A percentile compares a stretch with the other conserved stretches of the same genome.
Evolutionary conservation across 1,140 invertebrate species (phyloP).

Genomic region (Bombus waltoni): DNA sequence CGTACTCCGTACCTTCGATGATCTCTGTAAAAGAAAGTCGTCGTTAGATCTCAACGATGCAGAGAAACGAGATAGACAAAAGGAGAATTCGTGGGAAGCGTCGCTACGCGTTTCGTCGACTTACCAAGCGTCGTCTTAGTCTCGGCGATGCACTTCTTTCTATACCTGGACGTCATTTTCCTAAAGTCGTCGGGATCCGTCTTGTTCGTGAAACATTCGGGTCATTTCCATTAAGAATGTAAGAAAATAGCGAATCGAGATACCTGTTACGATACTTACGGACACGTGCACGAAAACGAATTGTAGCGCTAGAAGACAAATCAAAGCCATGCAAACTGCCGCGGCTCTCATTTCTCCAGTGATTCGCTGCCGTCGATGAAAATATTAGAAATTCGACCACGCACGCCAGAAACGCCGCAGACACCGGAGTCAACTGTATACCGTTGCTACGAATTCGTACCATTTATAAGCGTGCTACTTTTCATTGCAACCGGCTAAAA

Average conservation of each 20-base stretch:
- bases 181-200: constrained; percentile 26
- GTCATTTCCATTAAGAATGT: neutral
- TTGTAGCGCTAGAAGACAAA: neutral
- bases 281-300: neutral
- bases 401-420: no score
- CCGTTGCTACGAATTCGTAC: neutral
- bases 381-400: no score
- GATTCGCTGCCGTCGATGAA: neutral
- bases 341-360: neutral
- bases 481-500: no score
- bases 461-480: neutral
- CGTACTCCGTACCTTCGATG: constrained; percentile 49
- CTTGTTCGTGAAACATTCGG: neutral
- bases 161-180: constrained; percentile 65
- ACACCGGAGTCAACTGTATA: neutral
- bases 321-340: neutral
- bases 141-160: constrained; percentile 71
- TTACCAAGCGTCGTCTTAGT: constrained; percentile 64
- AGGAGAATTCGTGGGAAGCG: neutral
- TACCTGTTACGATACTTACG: neutral
- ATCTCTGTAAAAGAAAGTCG: constrained; percentile 35
- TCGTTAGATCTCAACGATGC: neutral
- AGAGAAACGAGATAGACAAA: neutral
- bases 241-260: neutral
- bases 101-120: neutral